Percentiles rank a stretch among this genome's conserved stretches.
These are phyloP conservation scores for Rhynchotus rufescens DNA, from an alignment of 2,797 vertebrate species.

Conservation along the genomic window DNA sequence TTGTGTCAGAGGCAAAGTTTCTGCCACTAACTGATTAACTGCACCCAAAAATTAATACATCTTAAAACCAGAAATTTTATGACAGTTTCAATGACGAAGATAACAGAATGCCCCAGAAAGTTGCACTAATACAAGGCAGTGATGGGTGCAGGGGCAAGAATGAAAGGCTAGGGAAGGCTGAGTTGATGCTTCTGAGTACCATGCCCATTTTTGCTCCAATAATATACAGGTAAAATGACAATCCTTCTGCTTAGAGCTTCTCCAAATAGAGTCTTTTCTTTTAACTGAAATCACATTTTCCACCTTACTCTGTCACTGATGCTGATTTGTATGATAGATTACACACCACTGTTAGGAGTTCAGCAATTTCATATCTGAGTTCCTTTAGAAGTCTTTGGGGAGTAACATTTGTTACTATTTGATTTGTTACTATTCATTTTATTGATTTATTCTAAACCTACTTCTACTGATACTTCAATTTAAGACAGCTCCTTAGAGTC, in stretches of 20 bases:
- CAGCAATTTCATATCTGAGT: slow-evolving; percentile 44
- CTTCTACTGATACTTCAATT: slow-evolving; percentile 12
- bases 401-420: slow-evolving; percentile 41
- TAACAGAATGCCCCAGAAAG: background rate
- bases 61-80: background rate
- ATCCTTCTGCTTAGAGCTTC: background rate
- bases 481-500: background rate
- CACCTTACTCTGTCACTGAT: slow-evolving; percentile 24
- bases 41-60: background rate
- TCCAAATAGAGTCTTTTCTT: slow-evolving; percentile 34
- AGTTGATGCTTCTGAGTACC: background rate
- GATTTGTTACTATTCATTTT: slow-evolving; percentile 58
- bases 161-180: background rate
- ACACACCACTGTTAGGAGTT: slow-evolving; percentile 18
- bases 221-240: slow-evolving; percentile 36
- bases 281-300: slow-evolving; percentile 59
- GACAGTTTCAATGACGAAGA: background rate
- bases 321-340: slow-evolving; percentile 43
- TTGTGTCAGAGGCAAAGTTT: background rate
- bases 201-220: background rate
- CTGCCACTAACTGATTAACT: background rate
- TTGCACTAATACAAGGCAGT: background rate
- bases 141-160: background rate
- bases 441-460: slow-evolving; percentile 61
- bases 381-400: slow-evolving; percentile 45